Percentiles rank a stretch among this genome's conserved stretches.
phyloP scores from a whole-genome alignment of 2,113 vertebrate species.

The Sciurus niger region DNA sequence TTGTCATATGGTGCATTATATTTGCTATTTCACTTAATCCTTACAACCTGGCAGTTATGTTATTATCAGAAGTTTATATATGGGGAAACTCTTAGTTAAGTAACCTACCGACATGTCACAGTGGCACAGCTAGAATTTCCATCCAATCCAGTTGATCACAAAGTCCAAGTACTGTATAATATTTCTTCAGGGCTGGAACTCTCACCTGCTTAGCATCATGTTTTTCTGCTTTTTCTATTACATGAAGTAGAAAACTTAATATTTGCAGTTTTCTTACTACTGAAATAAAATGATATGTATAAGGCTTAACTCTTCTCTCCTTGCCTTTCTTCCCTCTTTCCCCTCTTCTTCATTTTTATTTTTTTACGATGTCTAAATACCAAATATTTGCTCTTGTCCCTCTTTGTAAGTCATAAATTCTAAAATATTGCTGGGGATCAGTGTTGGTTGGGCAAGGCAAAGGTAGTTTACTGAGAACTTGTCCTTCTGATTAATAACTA shows the following conservation, averaged over 20 bases:
- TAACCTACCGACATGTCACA: background rate
- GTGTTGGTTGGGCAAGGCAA: background rate
- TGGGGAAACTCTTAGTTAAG: conserved; percentile 48
- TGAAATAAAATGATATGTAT: conserved; percentile 44
- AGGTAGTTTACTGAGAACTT: conserved; percentile 32
- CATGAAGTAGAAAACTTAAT: background rate
- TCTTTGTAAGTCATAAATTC: background rate
- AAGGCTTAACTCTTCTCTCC: conserved; percentile 21
- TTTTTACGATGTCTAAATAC: conserved; percentile 7
- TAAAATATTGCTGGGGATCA: background rate
- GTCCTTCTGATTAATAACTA: background rate
- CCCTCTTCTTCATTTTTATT: background rate
- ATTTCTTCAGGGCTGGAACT: background rate
- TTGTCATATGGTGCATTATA: background rate
- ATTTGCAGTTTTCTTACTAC: conserved; percentile 29
- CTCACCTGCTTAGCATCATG: conserved; percentile 15
- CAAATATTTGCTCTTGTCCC: conserved; percentile 8
- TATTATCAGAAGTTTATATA: conserved; percentile 1
- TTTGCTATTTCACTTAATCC: conserved; percentile 21
- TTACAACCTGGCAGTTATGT: conserved; percentile 8
- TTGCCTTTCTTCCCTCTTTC: background rate
- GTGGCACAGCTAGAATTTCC: background rate
- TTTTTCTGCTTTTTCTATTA: conserved; percentile 7
- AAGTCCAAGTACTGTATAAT: background rate
- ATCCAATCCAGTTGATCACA: background rate